A percentile compares a stretch with the other conserved stretches of the same genome.
Evolutionary conservation across 2,113 vertebrate species (phyloP).

Genomic region (Ariopsis seemanni): DNA sequence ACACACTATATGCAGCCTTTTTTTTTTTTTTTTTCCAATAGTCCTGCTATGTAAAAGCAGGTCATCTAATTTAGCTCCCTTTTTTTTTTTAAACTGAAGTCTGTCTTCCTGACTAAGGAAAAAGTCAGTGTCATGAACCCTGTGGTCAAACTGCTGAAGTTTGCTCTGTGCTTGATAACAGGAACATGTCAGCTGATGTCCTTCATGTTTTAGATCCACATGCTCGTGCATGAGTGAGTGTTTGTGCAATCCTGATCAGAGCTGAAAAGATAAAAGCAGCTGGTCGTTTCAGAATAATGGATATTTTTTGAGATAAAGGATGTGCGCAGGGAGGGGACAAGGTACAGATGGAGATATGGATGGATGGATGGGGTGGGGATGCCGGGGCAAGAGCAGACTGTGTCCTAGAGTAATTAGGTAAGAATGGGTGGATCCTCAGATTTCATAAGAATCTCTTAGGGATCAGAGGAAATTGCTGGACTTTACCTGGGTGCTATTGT

Average conservation of each 20-base stretch:
- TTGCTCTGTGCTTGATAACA: constrained; percentile 26
- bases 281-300: neutral
- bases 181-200: constrained; percentile 44
- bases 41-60: neutral
- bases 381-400: neutral
- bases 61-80: neutral
- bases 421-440: constrained; percentile 25
- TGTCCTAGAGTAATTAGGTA: neutral
- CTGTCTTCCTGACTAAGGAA: neutral
- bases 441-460: neutral
- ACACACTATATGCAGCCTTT: neutral
- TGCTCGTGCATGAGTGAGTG: neutral
- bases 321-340: neutral
- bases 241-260: constrained; percentile 12
- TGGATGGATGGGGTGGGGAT: neutral
- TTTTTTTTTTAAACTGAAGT: neutral
- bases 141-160: constrained; percentile 33
- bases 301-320: neutral
- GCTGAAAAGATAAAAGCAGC: neutral
- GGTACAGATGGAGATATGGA: constrained; percentile 9
- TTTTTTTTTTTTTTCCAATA: neutral
- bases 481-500: neutral
- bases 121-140: neutral
- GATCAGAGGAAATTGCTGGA: neutral
- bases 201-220: neutral